Evolutionary conservation across 2,797 vertebrate genomes (phyloP).

Genomic region (Aselliscus stoliczkanus): DNA sequence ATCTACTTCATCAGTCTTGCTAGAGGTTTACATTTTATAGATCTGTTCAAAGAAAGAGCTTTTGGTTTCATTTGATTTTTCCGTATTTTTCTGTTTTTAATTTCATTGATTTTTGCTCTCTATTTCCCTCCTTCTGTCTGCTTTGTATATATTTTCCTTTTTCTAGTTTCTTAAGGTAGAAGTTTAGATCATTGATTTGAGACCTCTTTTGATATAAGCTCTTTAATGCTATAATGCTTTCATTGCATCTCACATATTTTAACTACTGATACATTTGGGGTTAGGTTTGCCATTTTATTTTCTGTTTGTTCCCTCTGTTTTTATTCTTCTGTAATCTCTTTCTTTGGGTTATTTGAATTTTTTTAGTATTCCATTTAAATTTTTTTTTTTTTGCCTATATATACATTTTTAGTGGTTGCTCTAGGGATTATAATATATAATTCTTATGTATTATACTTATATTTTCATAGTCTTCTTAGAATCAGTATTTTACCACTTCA

Average conservation of each 20-base stretch:
- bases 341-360: not conserved
- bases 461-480: not conserved
- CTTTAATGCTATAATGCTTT: not conserved
- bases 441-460: not conserved
- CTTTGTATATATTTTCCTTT: not conserved
- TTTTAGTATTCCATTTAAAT: constrained; percentile 1
- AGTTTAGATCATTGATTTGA: not conserved
- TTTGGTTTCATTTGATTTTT: constrained; percentile 28
- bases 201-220: not conserved
- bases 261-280: not conserved
- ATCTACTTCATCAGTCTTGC: not conserved
- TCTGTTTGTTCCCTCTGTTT: not conserved
- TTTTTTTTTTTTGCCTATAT: not conserved
- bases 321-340: not conserved
- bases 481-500: not conserved
- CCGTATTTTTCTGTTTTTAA: not conserved
- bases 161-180: not conserved
- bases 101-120: not conserved
- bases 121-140: not conserved
- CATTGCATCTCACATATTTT: not conserved
- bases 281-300: constrained; percentile 13
- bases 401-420: not conserved
- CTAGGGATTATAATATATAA: not conserved
- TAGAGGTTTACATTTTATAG: constrained; percentile 21
- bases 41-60: not conserved